These are phyloP conservation scores for Potamarius usumacintae DNA, from an alignment of 2,113 vertebrate genomes.

Conservation along the genomic window DNA sequence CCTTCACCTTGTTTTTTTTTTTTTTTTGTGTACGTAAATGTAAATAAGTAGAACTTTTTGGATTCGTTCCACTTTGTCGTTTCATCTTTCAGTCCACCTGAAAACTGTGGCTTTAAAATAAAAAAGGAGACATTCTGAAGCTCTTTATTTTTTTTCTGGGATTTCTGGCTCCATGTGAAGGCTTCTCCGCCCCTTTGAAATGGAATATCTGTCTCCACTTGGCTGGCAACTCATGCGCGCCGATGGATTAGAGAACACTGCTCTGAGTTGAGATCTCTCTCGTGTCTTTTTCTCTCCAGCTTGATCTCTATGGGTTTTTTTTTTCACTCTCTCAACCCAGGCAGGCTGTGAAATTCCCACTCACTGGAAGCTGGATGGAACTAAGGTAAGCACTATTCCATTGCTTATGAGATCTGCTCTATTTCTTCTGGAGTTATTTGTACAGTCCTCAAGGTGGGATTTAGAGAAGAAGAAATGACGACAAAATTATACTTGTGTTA, in stretches of 20 bases:
- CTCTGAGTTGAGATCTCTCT: constrained; percentile 42
- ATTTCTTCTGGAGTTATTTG: constrained; percentile 46
- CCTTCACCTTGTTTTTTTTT: constrained; percentile 23
- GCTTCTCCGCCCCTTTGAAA: constrained; percentile 49
- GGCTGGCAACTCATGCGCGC: constrained; percentile 40
- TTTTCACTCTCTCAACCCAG: not conserved
- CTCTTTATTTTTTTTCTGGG: constrained; percentile 43
- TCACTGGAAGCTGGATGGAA: constrained; percentile 42
- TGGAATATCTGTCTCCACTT: constrained; percentile 57
- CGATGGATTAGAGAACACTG: constrained; percentile 43
- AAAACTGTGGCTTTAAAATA: constrained; percentile 16
- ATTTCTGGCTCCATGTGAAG: constrained; percentile 38
- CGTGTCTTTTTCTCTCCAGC: constrained; percentile 33
- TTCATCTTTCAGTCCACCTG: constrained; percentile 32
- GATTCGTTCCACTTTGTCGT: constrained; percentile 34
- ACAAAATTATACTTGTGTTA: not conserved
- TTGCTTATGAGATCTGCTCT: constrained; percentile 47
- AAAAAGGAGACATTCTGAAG: constrained; percentile 38
- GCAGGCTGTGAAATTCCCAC: constrained; percentile 41
- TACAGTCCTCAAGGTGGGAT: constrained; percentile 42
- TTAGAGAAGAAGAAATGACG: not conserved
- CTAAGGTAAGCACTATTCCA: constrained; percentile 47
- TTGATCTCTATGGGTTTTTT: constrained; percentile 15
- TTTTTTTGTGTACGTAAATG: constrained; percentile 33
- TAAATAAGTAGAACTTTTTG: constrained; percentile 50